Base-by-base conservation (phyloP, 1,140 invertebrate genomes). In the Campoletis sonorensis region DNA sequence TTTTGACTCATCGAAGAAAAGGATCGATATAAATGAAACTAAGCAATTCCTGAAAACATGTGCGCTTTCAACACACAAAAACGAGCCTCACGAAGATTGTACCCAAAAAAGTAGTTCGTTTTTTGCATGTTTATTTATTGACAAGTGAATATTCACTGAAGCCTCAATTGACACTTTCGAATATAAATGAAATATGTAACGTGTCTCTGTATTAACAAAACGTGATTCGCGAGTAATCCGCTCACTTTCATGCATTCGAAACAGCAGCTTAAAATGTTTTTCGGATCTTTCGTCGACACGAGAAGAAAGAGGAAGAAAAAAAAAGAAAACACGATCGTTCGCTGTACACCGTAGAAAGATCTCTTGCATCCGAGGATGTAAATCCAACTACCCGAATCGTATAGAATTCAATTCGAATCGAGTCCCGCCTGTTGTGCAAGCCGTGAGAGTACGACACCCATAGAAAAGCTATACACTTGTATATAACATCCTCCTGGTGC, bases 401-500 rank as follows among this genome's bases (percentile, higher is more conserved):
- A 83, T 82, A 84, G 84, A 87, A 87, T 87, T 87, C 86, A 87
- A 87, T 87, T 87, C 86, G 86, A 87, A 86, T 86, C 83, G 81
- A 82, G 81, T 81, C 84, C 84, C 81, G 82, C 83, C 84, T 83
- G 81, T 77, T 72, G 84, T 82, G 76, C 27, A 67, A 23, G 58
- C n/a, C 76, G 37, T 40, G 30, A 61, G 54, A 33, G 45, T 49
- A 78, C 76, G 76, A 78, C 58, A 78, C 54, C 54, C 54, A 21
- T 37, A 21, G 73, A 77, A 75, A 70, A 64, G 73, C 73, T 77
- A 77, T 77, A 77, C 54, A 75, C 67, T 18, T 70, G 30, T 70
- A 70, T 70, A 70, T 33, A 70, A 33, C 67, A 27, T 33, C 30
- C 61, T 33, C 30, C 61, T 64, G 61, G 21, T 27, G 30, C 75